Evolutionary conservation across 2,888 invertebrate genomes (phyloP), one percentile per base, ranked within the genome.

Genomic region (Incurvaria masculella): DNA sequence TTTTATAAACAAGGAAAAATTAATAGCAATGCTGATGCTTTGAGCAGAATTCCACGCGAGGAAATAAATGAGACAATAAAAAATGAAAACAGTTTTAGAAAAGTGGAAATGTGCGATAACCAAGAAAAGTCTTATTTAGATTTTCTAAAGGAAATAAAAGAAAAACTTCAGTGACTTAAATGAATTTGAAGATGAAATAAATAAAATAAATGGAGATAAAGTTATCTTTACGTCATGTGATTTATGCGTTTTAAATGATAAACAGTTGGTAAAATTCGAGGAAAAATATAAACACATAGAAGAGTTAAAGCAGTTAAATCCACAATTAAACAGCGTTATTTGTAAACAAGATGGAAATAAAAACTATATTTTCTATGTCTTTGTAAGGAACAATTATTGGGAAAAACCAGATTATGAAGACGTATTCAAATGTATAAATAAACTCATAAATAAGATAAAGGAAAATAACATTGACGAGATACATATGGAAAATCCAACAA

Each of bases 11-110:
- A 54, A n/a, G 62, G 64, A 2, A 56, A 50, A 42, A 20, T 49
- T 8, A 63, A 65, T 48, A 45, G 52, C 8, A 58, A 59, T 49
- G 64, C 61, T 4, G 65, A 65, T 39, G 59, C 57, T 11, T 42
- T 61, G 6, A 57, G 55, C 2, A 59, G 56, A 50, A 49, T 49
- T 17, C 42, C 46, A n/a, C n/a, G n/a, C n/a, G n/a, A n/a, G n/a
- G n/a, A n/a, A n/a, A n/a, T n/a, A n/a, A n/a, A n/a, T n/a, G n/a
- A n/a, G n/a, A n/a, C n/a, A n/a, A n/a, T n/a, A n/a, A n/a, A n/a
- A n/a, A n/a, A n/a, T n/a, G n/a, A n/a, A n/a, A n/a, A n/a, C n/a
- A n/a, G n/a, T n/a, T n/a, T n/a, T n/a, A n/a, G n/a, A n/a, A n/a
- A n/a, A n/a, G n/a, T n/a, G n/a, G n/a, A n/a, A n/a, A n/a, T n/a